A percentile compares a stretch with the other conserved stretches of the same genome.
These are phyloP conservation scores for Empis stercorea DNA, from an alignment of 2,888 invertebrate species.

Conservation along the genomic window DNA sequence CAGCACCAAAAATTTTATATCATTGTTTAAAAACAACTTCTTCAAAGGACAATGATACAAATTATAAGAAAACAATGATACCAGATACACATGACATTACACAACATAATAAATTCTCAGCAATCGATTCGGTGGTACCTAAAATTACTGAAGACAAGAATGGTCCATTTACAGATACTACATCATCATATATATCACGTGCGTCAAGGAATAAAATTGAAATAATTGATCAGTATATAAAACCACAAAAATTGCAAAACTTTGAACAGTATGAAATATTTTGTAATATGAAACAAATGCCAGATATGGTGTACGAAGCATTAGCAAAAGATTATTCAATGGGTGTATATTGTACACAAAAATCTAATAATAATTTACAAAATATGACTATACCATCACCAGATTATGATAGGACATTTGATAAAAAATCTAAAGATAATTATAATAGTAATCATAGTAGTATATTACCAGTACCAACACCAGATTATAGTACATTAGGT, in stretches of 20 bases:
- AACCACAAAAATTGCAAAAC: conserved; percentile 16
- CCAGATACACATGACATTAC: conserved; percentile 14
- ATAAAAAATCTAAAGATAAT: conserved; percentile 33
- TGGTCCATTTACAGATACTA: conserved; percentile 33
- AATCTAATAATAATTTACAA: conserved; percentile 4
- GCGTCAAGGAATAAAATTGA: conserved; percentile 24
- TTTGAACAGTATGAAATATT: conserved; percentile 28
- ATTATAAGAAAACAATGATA: not conserved
- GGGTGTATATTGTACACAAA: conserved; percentile 12
- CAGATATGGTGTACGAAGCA: conserved; percentile 56
- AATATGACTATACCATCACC: conserved; percentile 32
- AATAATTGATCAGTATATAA: conserved; percentile 29
- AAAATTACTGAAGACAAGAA: conserved; percentile 29
- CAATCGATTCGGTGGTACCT: conserved; percentile 27
- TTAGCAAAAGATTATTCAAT: conserved; percentile 37
- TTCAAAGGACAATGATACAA: not conserved
- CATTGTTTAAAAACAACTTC: conserved; percentile 11
- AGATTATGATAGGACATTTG: conserved; percentile 35
- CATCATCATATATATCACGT: conserved; percentile 25
- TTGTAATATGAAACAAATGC: conserved; percentile 35
- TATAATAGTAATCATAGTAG: conserved; percentile 25
- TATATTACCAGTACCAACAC: conserved; percentile 34
- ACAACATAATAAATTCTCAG: conserved; percentile 23
- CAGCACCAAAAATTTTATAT: conserved; percentile 16
- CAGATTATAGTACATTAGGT: conserved; percentile 35